Base-by-base conservation (phyloP, 2,113 vertebrate genomes). In the Acanthochromis polyacanthus region DNA sequence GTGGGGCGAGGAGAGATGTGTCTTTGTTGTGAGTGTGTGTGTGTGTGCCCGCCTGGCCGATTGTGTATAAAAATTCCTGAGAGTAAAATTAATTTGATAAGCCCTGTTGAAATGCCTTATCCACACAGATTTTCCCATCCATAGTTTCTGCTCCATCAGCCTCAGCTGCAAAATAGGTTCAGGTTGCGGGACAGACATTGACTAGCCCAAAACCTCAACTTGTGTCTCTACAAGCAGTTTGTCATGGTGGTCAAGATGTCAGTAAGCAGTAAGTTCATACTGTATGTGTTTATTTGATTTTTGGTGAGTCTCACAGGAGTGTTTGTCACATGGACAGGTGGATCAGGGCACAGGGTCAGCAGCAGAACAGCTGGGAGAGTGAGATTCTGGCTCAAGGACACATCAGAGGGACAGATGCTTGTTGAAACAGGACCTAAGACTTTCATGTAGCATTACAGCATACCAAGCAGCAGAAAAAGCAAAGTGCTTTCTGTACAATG, bases 41-140 rank as follows among this genome's bases (percentile, higher is more conserved):
- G 46, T 28, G 48, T 69, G 17, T 61, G 57, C 2, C 5, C 67
- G 57, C 10, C n/a, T 58, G 58, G 68, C 55, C 78, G 56, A 55
- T 16, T 67, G 57, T 57, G 53, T 78, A 32, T 32, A 66, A 69
- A 78, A 62, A 87, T 76, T 87, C 82, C 75, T 70, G 28, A 28
- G 51, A 43, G 46, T 72, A 40, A 80, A 82, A 84, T 83, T 50
- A 78, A 84, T 86, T 84, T 19, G 76, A 85, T 89, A 88, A 90
- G 85, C 70, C 30, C 52, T 32, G 62, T 2, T 81, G 79, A 76
- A 84, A 84, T 84, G 75, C 71, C 70, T 55, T 55, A 74, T 61
- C 64, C 48, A 56, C 57, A 71, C 64, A 46, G 20, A 71, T 77
- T 78, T 83, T 85, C 71, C 69, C 71, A 78, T 75, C 67, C 40